Conservation (phyloP, 2,113 vertebrate species). For the Anthoscopus minutus region DNA sequence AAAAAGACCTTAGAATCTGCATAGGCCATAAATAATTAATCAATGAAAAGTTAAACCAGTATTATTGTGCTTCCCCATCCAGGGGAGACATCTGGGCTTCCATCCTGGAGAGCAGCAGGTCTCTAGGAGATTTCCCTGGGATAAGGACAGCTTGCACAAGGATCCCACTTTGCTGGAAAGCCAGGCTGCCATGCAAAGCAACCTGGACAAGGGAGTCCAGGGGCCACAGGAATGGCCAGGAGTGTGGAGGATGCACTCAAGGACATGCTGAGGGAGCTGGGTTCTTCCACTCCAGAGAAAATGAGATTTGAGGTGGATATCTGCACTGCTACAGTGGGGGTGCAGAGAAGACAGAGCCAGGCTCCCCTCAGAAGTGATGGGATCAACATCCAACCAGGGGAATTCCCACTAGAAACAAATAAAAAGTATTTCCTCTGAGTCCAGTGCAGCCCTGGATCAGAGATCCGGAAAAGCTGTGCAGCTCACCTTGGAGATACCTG, state of each 20-base stretch:
- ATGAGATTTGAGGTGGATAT: neutral
- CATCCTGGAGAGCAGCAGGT: neutral
- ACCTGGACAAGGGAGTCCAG: neutral
- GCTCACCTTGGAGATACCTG: neutral
- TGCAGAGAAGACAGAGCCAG: neutral
- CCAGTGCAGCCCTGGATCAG: neutral
- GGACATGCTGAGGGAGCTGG: neutral
- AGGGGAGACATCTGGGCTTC: neutral
- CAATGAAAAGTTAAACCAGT: neutral
- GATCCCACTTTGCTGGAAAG: accelerated
- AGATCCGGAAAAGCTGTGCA: neutral
- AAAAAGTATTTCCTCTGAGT: neutral
- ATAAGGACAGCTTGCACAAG: too few species aligned
- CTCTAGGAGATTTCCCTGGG: neutral
- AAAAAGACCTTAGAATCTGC: accelerated
- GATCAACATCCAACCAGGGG: neutral
- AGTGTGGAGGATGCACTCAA: neutral
- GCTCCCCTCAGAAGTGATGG: neutral
- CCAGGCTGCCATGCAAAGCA: accelerated
- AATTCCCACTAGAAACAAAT: neutral
- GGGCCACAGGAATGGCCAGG: accelerated
- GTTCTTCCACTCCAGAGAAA: neutral
- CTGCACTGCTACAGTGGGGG: neutral
- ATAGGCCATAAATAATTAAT: neutral
- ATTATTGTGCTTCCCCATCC: neutral